These are phyloP conservation scores for Antrozous pallidus DNA, from an alignment of 2,797 vertebrate species.

Conservation along the genomic window DNA sequence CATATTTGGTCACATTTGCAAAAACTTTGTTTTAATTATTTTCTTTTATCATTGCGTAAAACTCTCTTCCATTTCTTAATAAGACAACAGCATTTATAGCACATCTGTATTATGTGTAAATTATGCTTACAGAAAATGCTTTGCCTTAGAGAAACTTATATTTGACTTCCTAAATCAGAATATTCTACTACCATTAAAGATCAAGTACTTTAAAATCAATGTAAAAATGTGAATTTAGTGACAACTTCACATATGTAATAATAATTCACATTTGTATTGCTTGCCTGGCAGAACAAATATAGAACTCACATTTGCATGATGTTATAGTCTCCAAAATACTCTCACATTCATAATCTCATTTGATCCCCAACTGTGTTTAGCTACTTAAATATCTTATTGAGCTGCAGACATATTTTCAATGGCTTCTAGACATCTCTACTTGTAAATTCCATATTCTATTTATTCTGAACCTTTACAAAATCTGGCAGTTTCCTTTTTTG, in stretches of 20 bases:
- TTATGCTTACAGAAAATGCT: neutral
- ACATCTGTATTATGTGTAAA: neutral
- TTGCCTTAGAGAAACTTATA: neutral
- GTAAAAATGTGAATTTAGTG: constrained; percentile 16
- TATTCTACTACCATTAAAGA: constrained; percentile 17
- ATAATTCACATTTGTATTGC: neutral
- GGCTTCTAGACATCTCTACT: neutral
- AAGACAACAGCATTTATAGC: neutral
- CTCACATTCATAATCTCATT: neutral
- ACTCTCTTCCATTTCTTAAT: neutral
- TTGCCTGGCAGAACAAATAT: neutral
- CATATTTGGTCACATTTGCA: neutral
- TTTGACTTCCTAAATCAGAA: neutral
- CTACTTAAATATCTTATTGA: neutral
- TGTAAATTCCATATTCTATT: neutral
- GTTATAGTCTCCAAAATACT: neutral
- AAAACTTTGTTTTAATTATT: neutral
- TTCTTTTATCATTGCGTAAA: neutral
- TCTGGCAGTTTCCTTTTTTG: neutral
- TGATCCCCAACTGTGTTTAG: neutral
- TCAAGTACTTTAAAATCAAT: neutral
- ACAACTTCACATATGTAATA: neutral
- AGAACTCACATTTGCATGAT: neutral
- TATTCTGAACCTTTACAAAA: neutral
- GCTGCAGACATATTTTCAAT: neutral